Conservation (phyloP, 2,888 invertebrate genomes). For the Kuschelorhynchus macadamiae region DNA sequence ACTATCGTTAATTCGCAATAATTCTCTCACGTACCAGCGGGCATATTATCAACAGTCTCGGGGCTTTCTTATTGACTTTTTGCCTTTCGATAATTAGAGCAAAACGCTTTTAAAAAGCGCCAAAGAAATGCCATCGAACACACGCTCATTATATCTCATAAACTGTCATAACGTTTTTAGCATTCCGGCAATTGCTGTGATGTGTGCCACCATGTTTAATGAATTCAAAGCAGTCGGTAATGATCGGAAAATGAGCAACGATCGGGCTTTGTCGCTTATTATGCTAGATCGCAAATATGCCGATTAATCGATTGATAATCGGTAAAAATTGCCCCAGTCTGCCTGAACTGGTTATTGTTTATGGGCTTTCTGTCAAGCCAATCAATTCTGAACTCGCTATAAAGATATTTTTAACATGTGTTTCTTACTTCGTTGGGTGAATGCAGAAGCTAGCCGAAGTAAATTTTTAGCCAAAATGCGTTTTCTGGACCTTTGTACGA, state of each 20-base stretch:
- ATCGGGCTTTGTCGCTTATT: conserved; percentile 39
- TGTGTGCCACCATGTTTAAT: conserved; percentile 48
- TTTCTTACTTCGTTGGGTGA: no score
- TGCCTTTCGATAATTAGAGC: conserved; percentile 42
- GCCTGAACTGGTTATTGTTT: conserved; percentile 1
- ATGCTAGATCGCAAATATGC: conserved; percentile 43
- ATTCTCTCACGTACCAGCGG: conserved; percentile 40
- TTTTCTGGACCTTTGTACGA: no score
- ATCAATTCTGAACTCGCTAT: no score
- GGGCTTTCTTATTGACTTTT: conserved; percentile 35
- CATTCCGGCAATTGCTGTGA: conserved; percentile 38
- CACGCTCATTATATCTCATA: conserved; percentile 50
- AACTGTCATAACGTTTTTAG: conserved; percentile 50
- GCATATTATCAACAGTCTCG: conserved; percentile 38
- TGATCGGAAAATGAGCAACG: conserved; percentile 44
- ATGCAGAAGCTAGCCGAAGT: no score
- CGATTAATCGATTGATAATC: conserved; percentile 41
- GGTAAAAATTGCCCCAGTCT: conserved; percentile 9
- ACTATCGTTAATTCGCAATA: conserved; percentile 28
- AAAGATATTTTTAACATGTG: no score
- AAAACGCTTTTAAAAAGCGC: conserved; percentile 47
- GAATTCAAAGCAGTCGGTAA: conserved; percentile 47
- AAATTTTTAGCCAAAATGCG: no score
- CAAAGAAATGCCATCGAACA: conserved; percentile 46
- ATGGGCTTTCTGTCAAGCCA: no score